phyloP scores from a whole-genome alignment of 2,888 invertebrate genomes.

The Gibbula magus region DNA sequence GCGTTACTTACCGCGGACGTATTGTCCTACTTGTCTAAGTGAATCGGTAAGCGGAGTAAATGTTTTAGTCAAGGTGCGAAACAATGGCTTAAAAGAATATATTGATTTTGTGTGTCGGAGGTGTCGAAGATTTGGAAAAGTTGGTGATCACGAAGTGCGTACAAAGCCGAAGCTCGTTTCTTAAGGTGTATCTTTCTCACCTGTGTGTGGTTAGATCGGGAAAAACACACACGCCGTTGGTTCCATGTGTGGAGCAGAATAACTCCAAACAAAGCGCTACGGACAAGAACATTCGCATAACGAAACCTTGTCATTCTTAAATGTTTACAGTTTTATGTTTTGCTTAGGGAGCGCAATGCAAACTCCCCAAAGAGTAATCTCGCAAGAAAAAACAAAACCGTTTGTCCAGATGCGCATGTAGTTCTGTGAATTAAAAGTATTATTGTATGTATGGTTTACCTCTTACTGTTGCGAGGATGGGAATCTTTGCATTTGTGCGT shows the following conservation, averaged over 20 bases:
- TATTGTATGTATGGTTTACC: slow-evolving; percentile 19
- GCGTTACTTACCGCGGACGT: no score
- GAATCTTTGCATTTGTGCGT: background rate
- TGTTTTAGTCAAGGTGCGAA: slow-evolving; percentile 21
- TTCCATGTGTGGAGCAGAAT: slow-evolving; percentile 28
- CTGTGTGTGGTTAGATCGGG: slow-evolving; percentile 20
- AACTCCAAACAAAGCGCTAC: slow-evolving; percentile 31
- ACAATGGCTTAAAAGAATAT: slow-evolving; percentile 26
- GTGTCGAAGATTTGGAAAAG: slow-evolving; percentile 20
- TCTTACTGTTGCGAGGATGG: slow-evolving; percentile 1
- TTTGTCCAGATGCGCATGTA: slow-evolving; percentile 17
- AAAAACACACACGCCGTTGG: slow-evolving; percentile 20
- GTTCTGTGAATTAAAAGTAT: slow-evolving; percentile 9
- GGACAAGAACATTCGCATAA: slow-evolving; percentile 13
- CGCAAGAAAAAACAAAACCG: background rate
- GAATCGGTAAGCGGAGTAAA: slow-evolving; percentile 5
- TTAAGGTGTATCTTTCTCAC: slow-evolving; percentile 30
- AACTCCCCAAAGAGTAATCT: background rate
- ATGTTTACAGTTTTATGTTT: slow-evolving; percentile 25
- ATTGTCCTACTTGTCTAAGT: background rate
- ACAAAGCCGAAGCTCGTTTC: slow-evolving; percentile 18
- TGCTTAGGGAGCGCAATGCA: background rate
- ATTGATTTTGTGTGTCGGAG: slow-evolving; percentile 20
- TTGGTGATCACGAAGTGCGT: background rate
- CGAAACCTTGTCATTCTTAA: slow-evolving; percentile 11